Conservation (phyloP, 2,888 invertebrate species). For the Cephus runcator region DNA sequence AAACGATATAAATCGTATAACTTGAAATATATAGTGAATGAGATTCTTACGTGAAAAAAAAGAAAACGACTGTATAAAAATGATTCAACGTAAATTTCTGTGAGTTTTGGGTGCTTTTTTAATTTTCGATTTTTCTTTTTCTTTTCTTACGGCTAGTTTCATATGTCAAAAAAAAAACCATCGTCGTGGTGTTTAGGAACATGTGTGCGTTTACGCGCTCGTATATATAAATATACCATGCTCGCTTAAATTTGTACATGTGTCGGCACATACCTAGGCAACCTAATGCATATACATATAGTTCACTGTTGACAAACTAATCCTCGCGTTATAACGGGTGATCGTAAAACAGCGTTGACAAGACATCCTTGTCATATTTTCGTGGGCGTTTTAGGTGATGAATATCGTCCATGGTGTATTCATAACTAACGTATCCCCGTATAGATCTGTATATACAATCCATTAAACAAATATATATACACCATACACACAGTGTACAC, state of each 20-base stretch:
- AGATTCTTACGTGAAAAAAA: background rate
- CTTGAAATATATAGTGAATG: background rate
- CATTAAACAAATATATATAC: no score
- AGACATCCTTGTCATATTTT: constrained; percentile 46
- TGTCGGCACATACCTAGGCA: background rate
- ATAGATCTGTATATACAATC: background rate
- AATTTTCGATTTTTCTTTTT: background rate
- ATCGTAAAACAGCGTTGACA: constrained; percentile 56
- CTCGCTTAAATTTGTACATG: background rate
- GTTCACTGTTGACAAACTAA: constrained; percentile 58
- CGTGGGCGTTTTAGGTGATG: constrained; percentile 50
- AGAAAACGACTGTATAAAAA: background rate
- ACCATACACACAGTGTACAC: background rate
- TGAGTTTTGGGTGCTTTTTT: background rate
- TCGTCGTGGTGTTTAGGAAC: background rate
- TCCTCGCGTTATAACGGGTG: constrained; percentile 52
- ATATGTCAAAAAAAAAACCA: background rate
- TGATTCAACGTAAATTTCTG: background rate
- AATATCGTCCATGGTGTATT: constrained; percentile 41
- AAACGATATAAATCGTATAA: background rate
- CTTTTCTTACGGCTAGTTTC: background rate
- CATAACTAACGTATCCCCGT: background rate
- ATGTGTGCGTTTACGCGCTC: background rate
- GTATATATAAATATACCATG: background rate
- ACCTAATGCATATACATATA: background rate